Evolutionary conservation across 2,888 invertebrate genomes (phyloP).

Genomic region (Diogma glabrata): DNA sequence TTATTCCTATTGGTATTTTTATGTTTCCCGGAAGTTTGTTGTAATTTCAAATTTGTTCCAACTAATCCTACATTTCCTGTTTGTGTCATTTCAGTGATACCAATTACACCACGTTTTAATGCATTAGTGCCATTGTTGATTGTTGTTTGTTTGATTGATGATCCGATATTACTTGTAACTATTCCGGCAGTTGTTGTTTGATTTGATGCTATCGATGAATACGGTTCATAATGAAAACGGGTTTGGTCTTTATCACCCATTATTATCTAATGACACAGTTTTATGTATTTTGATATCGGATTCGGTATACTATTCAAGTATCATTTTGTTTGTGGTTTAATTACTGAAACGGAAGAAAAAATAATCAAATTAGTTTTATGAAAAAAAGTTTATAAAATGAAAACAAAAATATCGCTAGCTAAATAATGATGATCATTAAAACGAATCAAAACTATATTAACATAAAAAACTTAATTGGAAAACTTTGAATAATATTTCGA

Average conservation of each 20-base stretch:
- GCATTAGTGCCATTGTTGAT: constrained; percentile 26
- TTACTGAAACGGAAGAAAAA: too few relatives aligned
- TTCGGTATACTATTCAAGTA: too few relatives aligned
- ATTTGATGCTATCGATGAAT: constrained; percentile 28
- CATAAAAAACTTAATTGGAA: too few relatives aligned
- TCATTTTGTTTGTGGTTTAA: too few relatives aligned
- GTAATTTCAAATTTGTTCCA: constrained; percentile 1
- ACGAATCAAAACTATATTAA: too few relatives aligned
- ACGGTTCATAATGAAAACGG: constrained; percentile 36
- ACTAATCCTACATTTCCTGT: constrained; percentile 12
- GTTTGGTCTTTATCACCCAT: constrained; percentile 28
- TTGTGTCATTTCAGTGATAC: constrained; percentile 13
- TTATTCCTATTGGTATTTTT: constrained; percentile 1
- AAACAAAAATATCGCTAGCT: too few relatives aligned
- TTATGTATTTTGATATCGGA: too few relatives aligned
- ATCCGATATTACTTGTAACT: not conserved
- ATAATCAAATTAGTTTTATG: too few relatives aligned
- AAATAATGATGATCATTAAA: too few relatives aligned
- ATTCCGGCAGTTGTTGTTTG: constrained; percentile 7
- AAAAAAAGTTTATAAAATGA: too few relatives aligned
- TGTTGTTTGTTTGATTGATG: constrained; percentile 18
- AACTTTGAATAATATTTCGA: too few relatives aligned
- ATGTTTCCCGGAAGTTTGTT: constrained; percentile 7
- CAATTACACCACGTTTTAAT: constrained; percentile 23
- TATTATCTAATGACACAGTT: too few relatives aligned